A percentile compares a stretch with the other conserved stretches of the same genome.
These are phyloP conservation scores for Litoditis marina DNA, from an alignment of 2,888 invertebrate genomes.

Conservation along the genomic window DNA sequence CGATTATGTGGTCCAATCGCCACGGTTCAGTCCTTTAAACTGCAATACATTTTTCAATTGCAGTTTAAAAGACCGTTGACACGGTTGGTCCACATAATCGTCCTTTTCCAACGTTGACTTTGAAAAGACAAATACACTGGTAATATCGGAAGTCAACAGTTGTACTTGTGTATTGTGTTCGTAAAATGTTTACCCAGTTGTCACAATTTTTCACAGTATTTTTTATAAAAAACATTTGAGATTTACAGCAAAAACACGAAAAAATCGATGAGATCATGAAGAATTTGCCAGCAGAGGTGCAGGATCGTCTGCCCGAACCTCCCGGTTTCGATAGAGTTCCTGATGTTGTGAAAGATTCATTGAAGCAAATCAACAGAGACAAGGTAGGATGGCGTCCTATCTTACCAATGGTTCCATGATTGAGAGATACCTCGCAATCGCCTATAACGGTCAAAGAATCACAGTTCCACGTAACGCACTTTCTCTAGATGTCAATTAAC, in stretches of 20 bases:
- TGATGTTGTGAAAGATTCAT: conserved; percentile 36
- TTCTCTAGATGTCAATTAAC: too few relatives aligned
- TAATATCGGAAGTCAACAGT: neutral
- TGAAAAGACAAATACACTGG: neutral
- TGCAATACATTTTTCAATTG: too few relatives aligned
- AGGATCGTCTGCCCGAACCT: conserved; percentile 52
- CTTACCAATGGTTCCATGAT: too few relatives aligned
- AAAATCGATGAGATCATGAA: conserved; percentile 54
- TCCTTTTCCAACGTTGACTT: too few relatives aligned
- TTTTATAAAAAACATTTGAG: conserved; percentile 45
- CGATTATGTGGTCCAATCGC: too few relatives aligned
- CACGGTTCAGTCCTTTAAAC: too few relatives aligned
- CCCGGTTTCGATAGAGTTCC: conserved; percentile 55
- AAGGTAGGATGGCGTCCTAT: too few relatives aligned
- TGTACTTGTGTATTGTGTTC: neutral
- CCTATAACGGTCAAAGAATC: too few relatives aligned
- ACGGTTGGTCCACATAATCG: too few relatives aligned
- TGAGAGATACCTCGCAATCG: too few relatives aligned
- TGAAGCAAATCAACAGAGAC: conserved; percentile 51
- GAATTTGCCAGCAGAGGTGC: conserved; percentile 50
- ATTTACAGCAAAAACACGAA: conserved; percentile 45
- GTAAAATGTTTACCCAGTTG: neutral
- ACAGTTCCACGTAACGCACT: too few relatives aligned
- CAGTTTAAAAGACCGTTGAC: too few relatives aligned
- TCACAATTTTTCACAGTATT: neutral